These are phyloP conservation scores for Ptilonorhynchus violaceus DNA, from an alignment of 2,113 vertebrate species.

Conservation along the genomic window DNA sequence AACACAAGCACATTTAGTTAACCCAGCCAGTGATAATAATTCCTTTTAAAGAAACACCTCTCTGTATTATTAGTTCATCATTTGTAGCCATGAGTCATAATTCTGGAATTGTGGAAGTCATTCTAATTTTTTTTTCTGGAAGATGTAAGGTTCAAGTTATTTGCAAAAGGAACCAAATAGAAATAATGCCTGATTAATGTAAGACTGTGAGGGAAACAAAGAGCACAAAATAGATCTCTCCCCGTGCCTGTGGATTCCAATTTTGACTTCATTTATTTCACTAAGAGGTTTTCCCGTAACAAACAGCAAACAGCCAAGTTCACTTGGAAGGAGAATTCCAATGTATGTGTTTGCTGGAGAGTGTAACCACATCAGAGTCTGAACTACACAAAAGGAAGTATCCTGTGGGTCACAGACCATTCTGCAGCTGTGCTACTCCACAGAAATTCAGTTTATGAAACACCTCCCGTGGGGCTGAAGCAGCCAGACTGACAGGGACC, in stretches of 20 bases:
- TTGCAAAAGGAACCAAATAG: not conserved
- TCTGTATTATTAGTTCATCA: too few species aligned
- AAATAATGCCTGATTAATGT: not conserved
- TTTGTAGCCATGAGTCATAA: not conserved
- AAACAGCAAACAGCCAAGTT: not conserved
- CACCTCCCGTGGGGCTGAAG: not conserved
- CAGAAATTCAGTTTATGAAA: not conserved
- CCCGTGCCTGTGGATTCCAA: not conserved
- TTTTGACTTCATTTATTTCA: not conserved
- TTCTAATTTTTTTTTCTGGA: not conserved
- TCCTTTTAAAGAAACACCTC: not conserved
- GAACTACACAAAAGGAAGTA: not conserved
- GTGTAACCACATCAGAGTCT: constrained; percentile 41
- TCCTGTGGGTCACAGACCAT: constrained; percentile 1
- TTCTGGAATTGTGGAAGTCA: not conserved
- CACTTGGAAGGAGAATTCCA: not conserved
- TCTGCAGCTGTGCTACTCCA: not conserved
- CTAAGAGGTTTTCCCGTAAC: not conserved
- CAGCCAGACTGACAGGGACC: not conserved
- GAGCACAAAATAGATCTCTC: not conserved
- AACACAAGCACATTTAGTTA: not conserved
- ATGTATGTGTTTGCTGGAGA: constrained; percentile 40
- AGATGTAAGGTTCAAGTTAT: not conserved
- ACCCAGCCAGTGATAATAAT: not conserved
- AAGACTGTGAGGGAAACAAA: not conserved